Base-by-base conservation (phyloP, 35 echinoderm and acorn worm genomes). In the Heliocidaris tuberculata region DNA sequence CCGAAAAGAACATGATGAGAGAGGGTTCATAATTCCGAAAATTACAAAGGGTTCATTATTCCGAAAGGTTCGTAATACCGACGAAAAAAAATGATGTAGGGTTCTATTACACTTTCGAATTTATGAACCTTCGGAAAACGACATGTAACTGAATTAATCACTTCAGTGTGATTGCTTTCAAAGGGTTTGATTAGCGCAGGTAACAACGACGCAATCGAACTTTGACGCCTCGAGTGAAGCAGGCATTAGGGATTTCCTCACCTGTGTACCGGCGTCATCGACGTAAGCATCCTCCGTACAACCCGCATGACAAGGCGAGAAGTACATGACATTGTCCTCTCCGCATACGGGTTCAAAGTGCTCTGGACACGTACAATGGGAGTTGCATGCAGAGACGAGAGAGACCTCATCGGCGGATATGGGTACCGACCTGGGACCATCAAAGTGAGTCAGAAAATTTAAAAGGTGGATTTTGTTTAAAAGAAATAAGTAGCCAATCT, bases 301-400 rank as follows among this genome's bases (percentile, higher is more conserved):
- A 9, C 98, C 98, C 2, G 98, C 98, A 95, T 97, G 96, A 48
- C 98, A 99, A n/a, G 98, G 92, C 9, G 96, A 97, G 85, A 95
- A 99, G 86, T 99, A 99, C 98, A 99, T 99, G 32, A 96, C 86
- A 48, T 96, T 96, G 96, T 97, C 98, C 2, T 59, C 88, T 16
- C 98, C 98, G 87, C 98, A 99, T 6, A 97, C 96, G 32, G 98
- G 98, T 42, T 99, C 97, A 59, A 96, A 99, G 11, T 94, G 95
- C 5, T 96, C 48, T 16, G 93, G 88, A 85, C 98, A 99, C 17
- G 92, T 49, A 88, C 98, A 99, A 86, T 86, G 90, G 13, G 52
- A 47, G 50, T 99, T 99, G 60, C 98, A 99, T 50, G 86, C 19
- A 7, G 96, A 94, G 19, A 47, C 27, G 16, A 93, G 87, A 3